Percentiles rank a stretch among this genome's conserved stretches.
These are phyloP conservation scores for Liolophura sinensis DNA, from an alignment of 1,140 invertebrate species.

Conservation along the genomic window DNA sequence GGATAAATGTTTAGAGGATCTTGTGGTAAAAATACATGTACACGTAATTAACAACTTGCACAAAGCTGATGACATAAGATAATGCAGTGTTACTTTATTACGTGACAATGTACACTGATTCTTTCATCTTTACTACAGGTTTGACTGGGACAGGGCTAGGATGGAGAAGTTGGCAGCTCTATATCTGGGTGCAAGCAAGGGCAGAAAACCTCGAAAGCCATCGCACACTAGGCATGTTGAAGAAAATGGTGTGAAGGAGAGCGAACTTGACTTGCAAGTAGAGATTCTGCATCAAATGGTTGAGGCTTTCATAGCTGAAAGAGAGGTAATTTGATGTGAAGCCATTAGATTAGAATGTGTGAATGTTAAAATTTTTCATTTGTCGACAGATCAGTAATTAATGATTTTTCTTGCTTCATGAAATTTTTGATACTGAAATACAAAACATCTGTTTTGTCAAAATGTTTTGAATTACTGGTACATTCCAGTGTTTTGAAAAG, in stretches of 20 bases:
- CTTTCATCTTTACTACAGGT: slow-evolving; percentile 10
- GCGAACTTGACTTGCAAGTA: slow-evolving; percentile 27
- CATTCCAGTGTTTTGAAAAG: no score
- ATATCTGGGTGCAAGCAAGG: slow-evolving; percentile 20
- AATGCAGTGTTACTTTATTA: not conserved
- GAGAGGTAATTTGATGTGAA: slow-evolving; percentile 22
- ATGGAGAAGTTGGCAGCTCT: slow-evolving; percentile 25
- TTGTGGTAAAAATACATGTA: not conserved
- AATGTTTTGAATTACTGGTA: no score
- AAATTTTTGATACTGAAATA: no score
- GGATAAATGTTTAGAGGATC: not conserved
- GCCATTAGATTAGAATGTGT: not conserved
- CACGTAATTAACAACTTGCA: not conserved
- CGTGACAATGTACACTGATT: not conserved
- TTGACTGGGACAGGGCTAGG: slow-evolving; percentile 31
- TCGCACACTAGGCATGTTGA: not conserved
- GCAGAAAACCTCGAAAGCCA: slow-evolving; percentile 18
- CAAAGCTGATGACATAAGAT: not conserved
- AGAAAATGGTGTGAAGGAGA: not conserved
- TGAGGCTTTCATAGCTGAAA: slow-evolving; percentile 35
- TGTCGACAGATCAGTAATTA: no score
- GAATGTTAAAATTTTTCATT: not conserved
- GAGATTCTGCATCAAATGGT: slow-evolving; percentile 25
- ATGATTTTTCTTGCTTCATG: no score
- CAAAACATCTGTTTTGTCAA: no score